phyloP scores from a whole-genome alignment of 1,140 invertebrate species.

The Lerema accius region DNA sequence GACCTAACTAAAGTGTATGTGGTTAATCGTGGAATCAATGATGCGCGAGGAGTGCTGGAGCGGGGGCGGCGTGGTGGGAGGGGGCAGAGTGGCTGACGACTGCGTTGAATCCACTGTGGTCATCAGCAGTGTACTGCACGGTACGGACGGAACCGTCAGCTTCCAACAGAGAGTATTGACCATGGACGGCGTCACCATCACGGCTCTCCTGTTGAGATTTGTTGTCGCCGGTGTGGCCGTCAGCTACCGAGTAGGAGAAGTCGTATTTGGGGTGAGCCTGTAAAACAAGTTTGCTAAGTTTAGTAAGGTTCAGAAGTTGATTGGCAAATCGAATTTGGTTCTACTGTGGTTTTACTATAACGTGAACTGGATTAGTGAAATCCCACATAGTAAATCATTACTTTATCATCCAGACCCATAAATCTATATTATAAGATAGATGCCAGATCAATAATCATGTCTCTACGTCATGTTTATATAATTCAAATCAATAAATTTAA shows the following conservation, averaged over 20 bases:
- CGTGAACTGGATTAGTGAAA: too few species aligned
- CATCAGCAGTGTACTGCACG: conserved; percentile 4
- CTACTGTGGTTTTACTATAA: too few species aligned
- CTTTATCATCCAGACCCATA: too few species aligned
- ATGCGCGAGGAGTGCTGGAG: conserved; percentile 12
- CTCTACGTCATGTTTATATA: too few species aligned
- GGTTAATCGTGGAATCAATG: conserved; percentile 21
- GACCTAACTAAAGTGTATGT: conserved; percentile 14
- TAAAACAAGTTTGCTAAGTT: conserved; percentile 12
- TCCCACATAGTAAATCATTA: too few species aligned
- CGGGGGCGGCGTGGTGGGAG: conserved; percentile 9
- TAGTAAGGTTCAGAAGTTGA: background rate
- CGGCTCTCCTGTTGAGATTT: conserved; percentile 54
- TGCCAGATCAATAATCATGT: too few species aligned
- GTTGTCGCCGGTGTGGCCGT: conserved; percentile 51
- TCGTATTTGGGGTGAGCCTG: conserved; percentile 66
- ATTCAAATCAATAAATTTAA: too few species aligned
- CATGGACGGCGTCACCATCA: conserved; percentile 55
- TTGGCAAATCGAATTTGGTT: too few species aligned
- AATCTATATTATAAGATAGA: too few species aligned
- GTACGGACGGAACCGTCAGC: conserved; percentile 17
- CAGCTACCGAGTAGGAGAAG: conserved; percentile 66
- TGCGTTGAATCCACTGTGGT: conserved; percentile 3
- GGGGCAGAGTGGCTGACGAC: conserved; percentile 22
- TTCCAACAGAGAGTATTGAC: conserved; percentile 53